phyloP scores from a whole-genome alignment of 1,140 invertebrate genomes.

The Holotrichia oblita region DNA sequence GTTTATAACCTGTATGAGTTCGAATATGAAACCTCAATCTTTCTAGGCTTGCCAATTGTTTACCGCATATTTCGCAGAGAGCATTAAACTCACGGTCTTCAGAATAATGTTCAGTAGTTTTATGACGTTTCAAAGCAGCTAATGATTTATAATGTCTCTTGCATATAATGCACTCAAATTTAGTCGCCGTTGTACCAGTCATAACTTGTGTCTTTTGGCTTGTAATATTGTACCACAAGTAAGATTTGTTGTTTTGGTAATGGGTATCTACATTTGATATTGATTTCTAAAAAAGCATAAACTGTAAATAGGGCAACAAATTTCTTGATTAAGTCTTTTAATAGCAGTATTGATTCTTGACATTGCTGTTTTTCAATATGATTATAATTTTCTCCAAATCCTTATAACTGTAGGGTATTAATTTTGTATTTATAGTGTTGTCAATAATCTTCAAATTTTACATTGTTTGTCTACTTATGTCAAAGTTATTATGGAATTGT shows the following conservation, averaged over 20 bases:
- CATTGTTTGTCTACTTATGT: background rate
- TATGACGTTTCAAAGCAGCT: slow-evolving; percentile 47
- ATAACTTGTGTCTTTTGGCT: background rate
- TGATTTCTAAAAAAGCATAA: background rate
- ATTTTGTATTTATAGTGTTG: background rate
- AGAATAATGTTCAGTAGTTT: slow-evolving; percentile 8
- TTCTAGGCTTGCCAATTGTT: slow-evolving; percentile 57
- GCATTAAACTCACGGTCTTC: background rate
- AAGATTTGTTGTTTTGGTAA: background rate
- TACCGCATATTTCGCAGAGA: slow-evolving; percentile 44
- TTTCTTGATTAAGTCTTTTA: background rate
- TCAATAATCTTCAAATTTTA: background rate
- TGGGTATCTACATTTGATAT: background rate
- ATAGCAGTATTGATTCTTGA: background rate
- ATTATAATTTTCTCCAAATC: background rate
- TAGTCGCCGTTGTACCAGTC: slow-evolving; percentile 30
- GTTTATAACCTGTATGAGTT: slow-evolving; percentile 76
- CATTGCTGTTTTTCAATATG: background rate
- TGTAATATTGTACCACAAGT: background rate
- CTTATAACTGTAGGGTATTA: background rate
- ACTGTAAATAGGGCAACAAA: background rate
- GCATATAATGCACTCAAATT: slow-evolving; percentile 57
- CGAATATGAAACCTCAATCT: slow-evolving; percentile 73
- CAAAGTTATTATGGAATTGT: background rate
- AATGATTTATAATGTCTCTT: slow-evolving; percentile 58